Evolutionary conservation across 1,140 invertebrate species (phyloP).

Genomic region (Capitella teleta): DNA sequence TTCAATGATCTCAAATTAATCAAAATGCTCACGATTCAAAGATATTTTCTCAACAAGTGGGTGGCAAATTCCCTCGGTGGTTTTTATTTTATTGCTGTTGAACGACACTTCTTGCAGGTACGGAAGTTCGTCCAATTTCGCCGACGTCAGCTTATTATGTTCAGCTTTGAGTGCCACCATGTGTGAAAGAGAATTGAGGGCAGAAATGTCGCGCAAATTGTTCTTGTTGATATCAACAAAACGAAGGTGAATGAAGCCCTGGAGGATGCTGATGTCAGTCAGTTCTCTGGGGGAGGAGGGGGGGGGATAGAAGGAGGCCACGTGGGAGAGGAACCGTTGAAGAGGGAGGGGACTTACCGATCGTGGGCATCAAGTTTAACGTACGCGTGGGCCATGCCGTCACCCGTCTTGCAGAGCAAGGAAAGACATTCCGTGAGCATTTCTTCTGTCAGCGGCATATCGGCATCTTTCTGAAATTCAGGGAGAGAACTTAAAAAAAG

Average conservation of each 20-base stretch:
- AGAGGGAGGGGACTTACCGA: conserved; percentile 19
- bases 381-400: conserved; percentile 40
- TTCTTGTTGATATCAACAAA: conserved; percentile 39
- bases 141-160: conserved; percentile 31
- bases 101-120: conserved; percentile 39
- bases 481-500: no score
- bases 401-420: conserved; percentile 39
- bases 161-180: conserved; percentile 39
- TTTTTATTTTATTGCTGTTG: conserved; percentile 35
- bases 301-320: no score
- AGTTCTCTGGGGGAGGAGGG: conserved; percentile 22
- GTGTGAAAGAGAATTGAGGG: conserved; percentile 34
- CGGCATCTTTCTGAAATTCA: conserved; percentile 28
- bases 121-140: conserved; percentile 35
- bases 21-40: conserved; percentile 32
- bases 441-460: conserved; percentile 33
- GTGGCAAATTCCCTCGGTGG: conserved; percentile 33
- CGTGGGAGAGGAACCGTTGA: no score
- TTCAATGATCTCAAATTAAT: neutral
- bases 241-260: conserved; percentile 36
- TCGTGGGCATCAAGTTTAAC: conserved; percentile 37
- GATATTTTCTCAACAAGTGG: conserved; percentile 37
- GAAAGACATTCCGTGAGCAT: conserved; percentile 34
- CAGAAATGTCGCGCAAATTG: conserved; percentile 33
- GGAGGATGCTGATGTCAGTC: conserved; percentile 33